Base-by-base conservation (phyloP, 2,113 vertebrate species). In the Spilogale gracilis region DNA sequence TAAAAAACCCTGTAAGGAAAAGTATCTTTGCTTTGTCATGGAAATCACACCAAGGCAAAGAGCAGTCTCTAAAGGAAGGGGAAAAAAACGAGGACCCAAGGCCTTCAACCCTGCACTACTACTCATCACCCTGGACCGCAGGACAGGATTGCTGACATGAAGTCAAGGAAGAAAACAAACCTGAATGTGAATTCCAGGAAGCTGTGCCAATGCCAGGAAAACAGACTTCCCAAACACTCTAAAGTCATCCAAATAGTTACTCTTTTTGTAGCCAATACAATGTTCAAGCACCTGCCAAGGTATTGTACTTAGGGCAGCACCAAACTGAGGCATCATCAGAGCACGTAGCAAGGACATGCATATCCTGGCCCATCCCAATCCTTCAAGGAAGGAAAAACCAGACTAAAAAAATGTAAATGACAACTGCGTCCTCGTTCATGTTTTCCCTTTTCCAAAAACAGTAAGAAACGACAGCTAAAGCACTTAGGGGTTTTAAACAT, bases 11-110 rank as follows among this genome's bases (percentile, higher is more conserved):
- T 63, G 9, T 78, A 43, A 65, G 69, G 54, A 86, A 85, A 96
- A 84, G 48, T 74, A 91, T 85, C 73, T 96, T 91, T 90, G 90
- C 50, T 73, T 95, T 50, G 32, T 52, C 65, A 81, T 2, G 25
- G 50, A 94, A 89, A 86, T 56, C 52, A n/a, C 27, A 65, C 17
- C 27, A 94, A 63, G 38, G 52, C 63, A 97, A 96, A 86, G 84
- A 60, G 16, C 12, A 90, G 48, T 80, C 63, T 83, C 63, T 50
- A 2, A 92, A 67, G 82, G 54, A 85, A 87, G 69, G 16, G 52
- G 32, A 69, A 89, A 86, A 30, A 76, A 81, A 78, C 0, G 27
- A 91, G 12, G 43, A 84, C 2, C 27, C 9, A 12, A 74, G 80
- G 63, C 80, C 63, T 73, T 18, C 1, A 45, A 30, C 17, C 25